A percentile compares a stretch with the other conserved stretches of the same genome.
These are phyloP conservation scores for Astropecten irregularis DNA, from an alignment of 53 echinoderm and acorn worm genomes.

Conservation along the genomic window DNA sequence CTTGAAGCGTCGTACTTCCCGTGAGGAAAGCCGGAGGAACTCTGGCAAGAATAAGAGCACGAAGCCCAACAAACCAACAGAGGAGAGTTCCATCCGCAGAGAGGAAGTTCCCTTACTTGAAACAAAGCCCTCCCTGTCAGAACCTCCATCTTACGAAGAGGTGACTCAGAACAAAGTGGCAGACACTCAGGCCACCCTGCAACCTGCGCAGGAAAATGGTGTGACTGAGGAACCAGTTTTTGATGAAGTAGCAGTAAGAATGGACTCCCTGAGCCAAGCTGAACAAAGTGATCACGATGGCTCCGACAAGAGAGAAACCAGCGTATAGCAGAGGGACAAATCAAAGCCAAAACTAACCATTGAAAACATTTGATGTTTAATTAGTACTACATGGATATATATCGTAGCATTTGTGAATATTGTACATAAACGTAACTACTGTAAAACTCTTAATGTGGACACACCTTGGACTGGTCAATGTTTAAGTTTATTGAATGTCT, in stretches of 20 bases:
- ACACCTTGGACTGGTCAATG: too few species aligned
- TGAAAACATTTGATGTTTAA: not conserved
- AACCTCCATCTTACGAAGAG: conserved; percentile 53
- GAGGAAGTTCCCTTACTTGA: conserved; percentile 44
- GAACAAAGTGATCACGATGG: conserved; percentile 36
- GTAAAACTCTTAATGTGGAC: too few species aligned
- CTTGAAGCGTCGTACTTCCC: conserved; percentile 29
- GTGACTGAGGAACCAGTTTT: not conserved
- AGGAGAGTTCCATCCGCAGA: conserved; percentile 1
- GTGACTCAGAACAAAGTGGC: not conserved
- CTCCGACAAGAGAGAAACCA: conserved; percentile 72
- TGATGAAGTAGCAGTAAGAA: conserved; percentile 11
- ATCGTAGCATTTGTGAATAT: too few species aligned
- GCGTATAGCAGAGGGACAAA: conserved; percentile 55
- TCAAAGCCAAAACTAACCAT: not conserved
- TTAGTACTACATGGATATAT: not conserved
- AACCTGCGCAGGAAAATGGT: not conserved
- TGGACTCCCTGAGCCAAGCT: conserved; percentile 39
- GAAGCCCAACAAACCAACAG: not conserved
- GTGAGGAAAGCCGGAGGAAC: conserved; percentile 18
- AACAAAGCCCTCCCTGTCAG: conserved; percentile 13
- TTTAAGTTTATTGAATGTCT: too few species aligned
- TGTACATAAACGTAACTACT: too few species aligned
- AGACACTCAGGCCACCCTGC: not conserved
- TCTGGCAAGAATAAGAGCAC: conserved; percentile 21